A percentile compares a stretch with the other conserved stretches of the same genome.
Conservation (phyloP, 1,140 invertebrate genomes). For the Zaprionus lachaisei region DNA sequence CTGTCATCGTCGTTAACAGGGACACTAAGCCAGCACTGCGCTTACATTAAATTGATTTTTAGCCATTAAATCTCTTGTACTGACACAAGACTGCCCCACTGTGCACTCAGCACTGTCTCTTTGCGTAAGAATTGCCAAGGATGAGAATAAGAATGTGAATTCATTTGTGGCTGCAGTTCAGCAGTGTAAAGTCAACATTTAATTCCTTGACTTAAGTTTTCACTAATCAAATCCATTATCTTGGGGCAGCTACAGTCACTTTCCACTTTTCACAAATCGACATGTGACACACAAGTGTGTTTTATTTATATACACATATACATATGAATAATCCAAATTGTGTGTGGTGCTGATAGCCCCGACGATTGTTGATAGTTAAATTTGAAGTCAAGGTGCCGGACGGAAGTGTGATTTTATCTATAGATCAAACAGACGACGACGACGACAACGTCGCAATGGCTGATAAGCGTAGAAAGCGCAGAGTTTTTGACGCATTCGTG, state of each 20-base stretch:
- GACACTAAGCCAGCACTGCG: conserved; percentile 30
- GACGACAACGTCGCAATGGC: neutral
- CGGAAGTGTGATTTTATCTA: conserved; percentile 27
- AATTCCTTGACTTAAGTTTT: conserved; percentile 15
- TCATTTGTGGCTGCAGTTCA: neutral
- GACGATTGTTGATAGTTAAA: conserved; percentile 20
- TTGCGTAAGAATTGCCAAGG: neutral
- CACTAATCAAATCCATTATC: conserved; percentile 42
- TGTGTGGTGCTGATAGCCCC: conserved; percentile 53
- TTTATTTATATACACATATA: conserved; percentile 50
- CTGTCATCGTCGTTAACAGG: conserved; percentile 19
- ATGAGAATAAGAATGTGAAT: neutral
- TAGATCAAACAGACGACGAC: conserved; percentile 6
- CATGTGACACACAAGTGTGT: conserved; percentile 55
- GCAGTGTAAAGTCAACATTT: neutral
- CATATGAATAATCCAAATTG: conserved; percentile 50
- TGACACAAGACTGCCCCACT: neutral
- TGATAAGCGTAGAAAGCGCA: conserved; percentile 3
- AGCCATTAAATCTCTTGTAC: conserved; percentile 31
- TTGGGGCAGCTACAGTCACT: neutral
- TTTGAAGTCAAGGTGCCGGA: conserved; percentile 11
- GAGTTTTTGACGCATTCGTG: neutral
- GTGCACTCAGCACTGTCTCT: neutral
- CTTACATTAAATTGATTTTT: conserved; percentile 69
- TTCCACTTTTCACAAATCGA: conserved; percentile 25